A percentile compares a stretch with the other conserved stretches of the same genome.
phyloP scores from a whole-genome alignment of 2,113 vertebrate species.

The Microcebus griseorufus region DNA sequence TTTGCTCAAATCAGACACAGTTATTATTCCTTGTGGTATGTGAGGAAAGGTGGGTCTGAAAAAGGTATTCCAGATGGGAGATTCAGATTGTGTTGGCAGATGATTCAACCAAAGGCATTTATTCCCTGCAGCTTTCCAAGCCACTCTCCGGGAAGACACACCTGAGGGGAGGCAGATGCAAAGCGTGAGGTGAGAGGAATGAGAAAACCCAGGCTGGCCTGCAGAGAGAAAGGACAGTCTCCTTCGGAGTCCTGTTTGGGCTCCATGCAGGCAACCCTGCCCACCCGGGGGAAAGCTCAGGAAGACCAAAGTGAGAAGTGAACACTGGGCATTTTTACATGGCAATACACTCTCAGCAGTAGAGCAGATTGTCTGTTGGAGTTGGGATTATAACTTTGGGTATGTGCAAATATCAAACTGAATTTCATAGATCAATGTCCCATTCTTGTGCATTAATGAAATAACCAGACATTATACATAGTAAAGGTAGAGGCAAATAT shows the following conservation, averaged over 20 bases:
- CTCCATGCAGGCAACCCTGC: not conserved
- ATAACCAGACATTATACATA: not conserved
- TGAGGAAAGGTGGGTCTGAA: not conserved
- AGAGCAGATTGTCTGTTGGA: not conserved
- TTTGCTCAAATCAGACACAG: not conserved
- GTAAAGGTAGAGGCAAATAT: not conserved
- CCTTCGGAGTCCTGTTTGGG: not conserved
- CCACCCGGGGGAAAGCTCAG: not conserved
- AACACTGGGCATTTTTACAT: not conserved
- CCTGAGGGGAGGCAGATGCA: not conserved
- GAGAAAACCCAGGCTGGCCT: not conserved
- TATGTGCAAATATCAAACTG: not conserved
- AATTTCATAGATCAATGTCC: not conserved
- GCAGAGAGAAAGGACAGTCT: not conserved
- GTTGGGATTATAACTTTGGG: not conserved
- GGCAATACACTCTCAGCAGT: not conserved
- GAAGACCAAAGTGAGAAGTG: not conserved
- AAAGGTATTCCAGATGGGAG: not conserved
- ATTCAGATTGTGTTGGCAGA: not conserved
- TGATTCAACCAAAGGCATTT: slow-evolving; percentile 38
- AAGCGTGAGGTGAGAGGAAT: not conserved
- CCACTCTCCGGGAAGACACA: not conserved
- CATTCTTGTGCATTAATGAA: not conserved
- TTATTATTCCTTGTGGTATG: not conserved
- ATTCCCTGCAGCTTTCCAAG: slow-evolving; percentile 22